A percentile compares a stretch with the other conserved stretches of the same genome.
These are phyloP conservation scores for Drosophila tsacasi DNA, from an alignment of 1,140 invertebrate species.

Conservation along the genomic window DNA sequence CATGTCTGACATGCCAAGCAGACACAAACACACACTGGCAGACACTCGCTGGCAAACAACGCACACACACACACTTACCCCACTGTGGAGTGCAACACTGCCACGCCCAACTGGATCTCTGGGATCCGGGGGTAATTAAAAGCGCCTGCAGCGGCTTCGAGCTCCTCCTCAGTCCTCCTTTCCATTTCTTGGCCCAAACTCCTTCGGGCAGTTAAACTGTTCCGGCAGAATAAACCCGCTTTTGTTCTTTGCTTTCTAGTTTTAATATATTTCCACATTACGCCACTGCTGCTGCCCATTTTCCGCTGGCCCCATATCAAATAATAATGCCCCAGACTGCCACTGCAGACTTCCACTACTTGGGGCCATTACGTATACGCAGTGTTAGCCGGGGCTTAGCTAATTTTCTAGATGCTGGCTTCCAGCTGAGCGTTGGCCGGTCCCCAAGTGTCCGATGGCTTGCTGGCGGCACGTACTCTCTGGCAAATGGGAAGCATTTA, in stretches of 20 bases:
- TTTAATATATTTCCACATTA: slow-evolving; percentile 28
- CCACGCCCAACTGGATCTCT: slow-evolving; percentile 40
- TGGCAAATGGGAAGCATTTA: slow-evolving; percentile 32
- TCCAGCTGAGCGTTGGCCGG: slow-evolving; percentile 60
- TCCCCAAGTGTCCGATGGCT: slow-evolving; percentile 58
- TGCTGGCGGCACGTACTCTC: slow-evolving; percentile 57
- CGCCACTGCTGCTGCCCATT: neutral
- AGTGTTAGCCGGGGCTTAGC: slow-evolving; percentile 21
- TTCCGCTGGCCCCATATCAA: slow-evolving; percentile 19
- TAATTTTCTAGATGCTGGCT: slow-evolving; percentile 40
- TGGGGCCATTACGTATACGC: slow-evolving; percentile 64
- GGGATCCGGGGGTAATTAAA: slow-evolving; percentile 73
- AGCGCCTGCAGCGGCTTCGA: slow-evolving; percentile 42
- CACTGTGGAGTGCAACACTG: slow-evolving; percentile 22
- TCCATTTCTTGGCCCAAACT: slow-evolving; percentile 5
- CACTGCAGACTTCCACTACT: neutral
- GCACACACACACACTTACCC: slow-evolving; percentile 7
- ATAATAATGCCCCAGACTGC: slow-evolving; percentile 35
- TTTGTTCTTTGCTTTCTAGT: slow-evolving; percentile 9
- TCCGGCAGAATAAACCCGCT: slow-evolving; percentile 20
- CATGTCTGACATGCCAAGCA: slow-evolving; percentile 73
- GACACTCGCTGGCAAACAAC: neutral
- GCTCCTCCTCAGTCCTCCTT: slow-evolving; percentile 3
- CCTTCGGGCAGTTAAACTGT: slow-evolving; percentile 35
- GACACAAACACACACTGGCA: slow-evolving; percentile 10